Percentiles rank a stretch among this genome's conserved stretches.
phyloP scores from a whole-genome alignment of 1,140 invertebrate species.

The Hycleus cichorii region DNA sequence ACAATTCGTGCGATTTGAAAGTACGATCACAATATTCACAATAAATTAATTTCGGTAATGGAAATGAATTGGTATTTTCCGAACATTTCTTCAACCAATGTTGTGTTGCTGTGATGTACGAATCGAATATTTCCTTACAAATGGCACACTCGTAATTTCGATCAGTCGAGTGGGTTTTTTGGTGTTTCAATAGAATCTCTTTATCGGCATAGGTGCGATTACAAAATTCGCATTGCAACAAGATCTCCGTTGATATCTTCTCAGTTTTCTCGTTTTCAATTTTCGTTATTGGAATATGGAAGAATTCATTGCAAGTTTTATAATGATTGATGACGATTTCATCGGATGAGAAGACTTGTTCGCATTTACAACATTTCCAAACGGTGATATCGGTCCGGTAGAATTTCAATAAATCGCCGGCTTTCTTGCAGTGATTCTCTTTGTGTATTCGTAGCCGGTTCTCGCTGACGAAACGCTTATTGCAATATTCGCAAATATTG shows the following conservation, averaged over 20 bases:
- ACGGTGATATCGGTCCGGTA: constrained; percentile 39
- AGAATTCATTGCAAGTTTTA: constrained; percentile 24
- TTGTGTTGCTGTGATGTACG: constrained; percentile 43
- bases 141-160: constrained; percentile 50
- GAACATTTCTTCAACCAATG: constrained; percentile 51
- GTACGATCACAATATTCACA: constrained; percentile 40
- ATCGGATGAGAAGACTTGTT: constrained; percentile 36
- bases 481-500: constrained; percentile 37
- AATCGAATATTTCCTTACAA: constrained; percentile 45
- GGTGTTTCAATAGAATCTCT: constrained; percentile 43
- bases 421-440: constrained; percentile 41
- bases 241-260: constrained; percentile 38
- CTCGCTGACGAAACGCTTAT: constrained; percentile 39
- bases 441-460: constrained; percentile 38
- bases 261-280: constrained; percentile 18
- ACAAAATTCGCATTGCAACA: constrained; percentile 53
- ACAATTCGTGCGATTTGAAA: constrained; percentile 39
- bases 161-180: constrained; percentile 43
- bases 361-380: constrained; percentile 38
- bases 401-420: constrained; percentile 38
- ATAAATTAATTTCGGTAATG: constrained; percentile 38
- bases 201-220: constrained; percentile 47
- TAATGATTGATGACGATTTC: constrained; percentile 27
- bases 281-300: background rate
- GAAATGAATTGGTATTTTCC: constrained; percentile 40